Evolutionary conservation across 1,140 invertebrate species (phyloP), one percentile per base, ranked within the genome.

Genomic region (Chironomus tepperi): DNA sequence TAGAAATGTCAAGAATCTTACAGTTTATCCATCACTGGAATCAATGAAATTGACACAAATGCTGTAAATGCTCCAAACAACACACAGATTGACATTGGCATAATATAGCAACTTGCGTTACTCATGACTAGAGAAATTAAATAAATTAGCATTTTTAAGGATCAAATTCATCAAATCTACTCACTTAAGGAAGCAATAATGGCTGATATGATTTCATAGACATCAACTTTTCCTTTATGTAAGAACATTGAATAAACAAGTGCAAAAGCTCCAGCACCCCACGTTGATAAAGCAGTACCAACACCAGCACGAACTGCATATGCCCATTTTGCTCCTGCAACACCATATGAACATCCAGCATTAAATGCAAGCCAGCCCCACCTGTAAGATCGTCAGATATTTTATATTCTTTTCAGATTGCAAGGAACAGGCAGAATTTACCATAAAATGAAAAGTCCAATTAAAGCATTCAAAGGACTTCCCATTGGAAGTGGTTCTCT

Each of bases 391-490:
- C n/a, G n/a, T n/a, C n/a, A n/a, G n/a, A n/a, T n/a, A n/a, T n/a
- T n/a, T n/a, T n/a, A n/a, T n/a, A n/a, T n/a, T n/a, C n/a, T n/a
- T n/a, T n/a, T n/a, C n/a, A n/a, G n/a, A n/a, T n/a, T n/a, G n/a
- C n/a, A n/a, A n/a, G n/a, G n/a, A n/a, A n/a, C n/a, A n/a, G n/a
- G n/a, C 24, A 34, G 24, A 34, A 34, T 5, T 5, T 34, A 34
- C 65, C 65, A 70, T 70, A 70, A 19, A 19, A 70, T 70, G 6
- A 70, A 70, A 9, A 70, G 9, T 8, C 65, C 65, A 19, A 70
- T 19, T 21, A 15, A 19, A 2, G 65, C 65, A 70, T 19, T 70
- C 19, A 70, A 18, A 9, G 16, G 16, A 10, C 18, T 70, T 70
- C 65, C 65, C 65, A 70, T 70, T 70, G 16, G 65, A 10, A 19